A percentile compares a stretch with the other conserved stretches of the same genome.
phyloP scores from a whole-genome alignment of 2,888 invertebrate genomes.

The Pyrrhia umbra region DNA sequence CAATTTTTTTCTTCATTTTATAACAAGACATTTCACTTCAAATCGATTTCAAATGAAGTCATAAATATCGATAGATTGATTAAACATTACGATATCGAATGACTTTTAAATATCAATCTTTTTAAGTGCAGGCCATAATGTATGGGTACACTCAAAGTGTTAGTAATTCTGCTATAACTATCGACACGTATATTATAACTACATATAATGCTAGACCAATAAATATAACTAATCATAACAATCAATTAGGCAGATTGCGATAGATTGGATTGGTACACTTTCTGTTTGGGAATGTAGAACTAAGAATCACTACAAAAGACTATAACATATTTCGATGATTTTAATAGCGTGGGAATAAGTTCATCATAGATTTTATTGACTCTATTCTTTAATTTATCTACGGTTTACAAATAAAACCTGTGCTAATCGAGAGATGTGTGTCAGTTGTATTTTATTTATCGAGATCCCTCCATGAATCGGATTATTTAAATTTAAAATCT shows the following conservation, averaged over 20 bases:
- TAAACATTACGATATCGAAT: constrained; percentile 41
- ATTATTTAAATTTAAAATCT: no score
- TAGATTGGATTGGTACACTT: constrained; percentile 75
- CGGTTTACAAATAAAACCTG: no score
- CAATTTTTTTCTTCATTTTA: background rate
- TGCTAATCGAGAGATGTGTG: no score
- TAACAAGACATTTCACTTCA: constrained; percentile 18
- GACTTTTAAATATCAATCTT: constrained; percentile 44
- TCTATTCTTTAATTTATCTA: background rate
- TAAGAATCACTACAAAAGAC: constrained; percentile 33
- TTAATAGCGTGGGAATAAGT: background rate
- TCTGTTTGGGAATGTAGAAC: constrained; percentile 67
- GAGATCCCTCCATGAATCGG: no score
- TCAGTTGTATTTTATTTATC: no score
- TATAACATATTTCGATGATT: background rate
- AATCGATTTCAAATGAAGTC: constrained; percentile 41
- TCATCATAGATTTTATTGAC: background rate
- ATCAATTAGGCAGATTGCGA: constrained; percentile 82
- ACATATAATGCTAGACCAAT: constrained; percentile 71
- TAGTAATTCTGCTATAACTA: constrained; percentile 49
- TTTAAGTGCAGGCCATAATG: constrained; percentile 46
- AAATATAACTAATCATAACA: constrained; percentile 81
- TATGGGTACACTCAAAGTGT: constrained; percentile 46
- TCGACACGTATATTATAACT: constrained; percentile 43
- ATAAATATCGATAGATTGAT: constrained; percentile 48